Percentiles rank a stretch among this genome's conserved stretches.
Evolutionary conservation across 2,888 invertebrate genomes (phyloP).

Genomic region (Pachycephus smyrnensis): DNA sequence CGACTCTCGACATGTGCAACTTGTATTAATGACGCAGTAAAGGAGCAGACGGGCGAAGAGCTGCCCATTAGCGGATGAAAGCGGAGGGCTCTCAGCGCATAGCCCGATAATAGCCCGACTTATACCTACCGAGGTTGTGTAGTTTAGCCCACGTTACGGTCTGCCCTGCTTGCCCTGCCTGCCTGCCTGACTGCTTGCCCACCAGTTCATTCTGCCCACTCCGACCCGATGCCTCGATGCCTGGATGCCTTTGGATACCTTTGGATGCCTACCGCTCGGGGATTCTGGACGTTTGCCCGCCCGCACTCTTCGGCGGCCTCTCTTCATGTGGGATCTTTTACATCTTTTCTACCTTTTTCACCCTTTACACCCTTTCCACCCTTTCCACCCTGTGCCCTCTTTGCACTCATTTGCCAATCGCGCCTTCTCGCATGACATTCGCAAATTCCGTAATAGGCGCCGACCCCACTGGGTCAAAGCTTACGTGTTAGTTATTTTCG

Average conservation of each 20-base stretch:
- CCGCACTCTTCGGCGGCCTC: conserved; percentile 28
- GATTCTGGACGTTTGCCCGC: conserved; percentile 21
- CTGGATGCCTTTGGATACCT: conserved; percentile 11
- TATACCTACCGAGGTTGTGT: conserved; percentile 62
- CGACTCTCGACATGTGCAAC: conserved; percentile 66
- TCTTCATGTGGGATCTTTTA: conserved; percentile 18
- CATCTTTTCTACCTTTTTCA: neutral
- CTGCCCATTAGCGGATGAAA: conserved; percentile 68
- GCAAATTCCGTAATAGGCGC: neutral
- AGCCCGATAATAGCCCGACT: conserved; percentile 67
- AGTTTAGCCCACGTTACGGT: conserved; percentile 63
- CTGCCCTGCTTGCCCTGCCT: conserved; percentile 36
- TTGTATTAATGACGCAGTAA: conserved; percentile 67
- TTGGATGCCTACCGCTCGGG: conserved; percentile 13
- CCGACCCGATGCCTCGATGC: conserved; percentile 5
- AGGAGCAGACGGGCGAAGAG: conserved; percentile 66
- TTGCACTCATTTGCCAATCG: neutral
- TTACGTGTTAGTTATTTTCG: neutral
- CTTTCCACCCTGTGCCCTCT: neutral
- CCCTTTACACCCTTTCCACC: neutral
- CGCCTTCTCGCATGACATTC: conserved; percentile 1
- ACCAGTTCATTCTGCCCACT: conserved; percentile 31
- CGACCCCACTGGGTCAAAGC: neutral
- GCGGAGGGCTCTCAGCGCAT: conserved; percentile 65
- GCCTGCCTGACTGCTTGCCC: conserved; percentile 57